Conservation (phyloP, 2,113 vertebrate species). For the Rhea americana region DNA sequence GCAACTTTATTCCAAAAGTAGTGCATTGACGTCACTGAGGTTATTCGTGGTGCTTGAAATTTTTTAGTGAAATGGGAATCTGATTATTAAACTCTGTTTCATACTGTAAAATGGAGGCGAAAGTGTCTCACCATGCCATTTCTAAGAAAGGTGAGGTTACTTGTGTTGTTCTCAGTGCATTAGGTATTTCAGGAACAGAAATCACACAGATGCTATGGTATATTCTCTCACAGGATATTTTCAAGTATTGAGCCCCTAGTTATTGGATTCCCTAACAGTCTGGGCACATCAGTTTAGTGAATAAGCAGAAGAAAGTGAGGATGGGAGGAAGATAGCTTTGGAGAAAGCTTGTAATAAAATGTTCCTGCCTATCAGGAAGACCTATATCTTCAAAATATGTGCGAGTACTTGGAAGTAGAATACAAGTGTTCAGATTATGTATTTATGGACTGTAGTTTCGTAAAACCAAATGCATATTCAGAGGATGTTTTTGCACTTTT, state of each 20-base stretch:
- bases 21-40: neutral
- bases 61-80: neutral
- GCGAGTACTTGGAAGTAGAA: neutral
- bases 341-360: neutral
- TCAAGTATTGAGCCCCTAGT: neutral
- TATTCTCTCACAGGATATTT: neutral
- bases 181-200: neutral
- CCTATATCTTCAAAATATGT: neutral
- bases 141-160: neutral
- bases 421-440: neutral
- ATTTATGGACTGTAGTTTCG: neutral
- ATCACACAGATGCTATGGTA: neutral
- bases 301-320: neutral
- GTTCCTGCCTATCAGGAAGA: neutral
- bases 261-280: neutral
- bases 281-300: neutral
- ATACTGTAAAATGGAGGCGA: neutral
- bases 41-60: neutral
- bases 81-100: neutral
- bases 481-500: conserved; percentile 14
- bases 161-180: neutral
- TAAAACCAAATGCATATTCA: conserved; percentile 14
- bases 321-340: neutral
- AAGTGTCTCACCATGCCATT: neutral
- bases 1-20: neutral